Conservation (phyloP, 2,888 invertebrate species). For the Punctoribates punctum region DNA sequence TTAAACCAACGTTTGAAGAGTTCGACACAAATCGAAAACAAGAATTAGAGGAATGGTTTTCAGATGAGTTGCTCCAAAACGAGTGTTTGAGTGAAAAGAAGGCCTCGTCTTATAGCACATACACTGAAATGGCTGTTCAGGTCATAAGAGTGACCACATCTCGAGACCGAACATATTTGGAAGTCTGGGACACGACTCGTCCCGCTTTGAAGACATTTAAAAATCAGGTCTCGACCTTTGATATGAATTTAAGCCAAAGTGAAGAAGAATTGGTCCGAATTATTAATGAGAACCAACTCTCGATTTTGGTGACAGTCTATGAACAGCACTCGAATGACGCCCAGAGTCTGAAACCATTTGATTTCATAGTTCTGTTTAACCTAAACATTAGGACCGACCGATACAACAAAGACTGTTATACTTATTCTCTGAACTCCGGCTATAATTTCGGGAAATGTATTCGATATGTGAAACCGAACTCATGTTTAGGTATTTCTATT, state of each 20-base stretch:
- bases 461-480: constrained; percentile 6
- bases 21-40: constrained; percentile 8
- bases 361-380: constrained; percentile 36
- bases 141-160: neutral
- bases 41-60: constrained; percentile 28
- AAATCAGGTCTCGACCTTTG: neutral
- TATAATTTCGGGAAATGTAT: constrained; percentile 11
- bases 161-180: neutral
- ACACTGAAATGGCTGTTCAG: constrained; percentile 3
- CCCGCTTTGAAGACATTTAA: neutral
- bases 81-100: constrained; percentile 8
- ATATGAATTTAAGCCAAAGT: neutral
- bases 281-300: neutral
- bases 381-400: constrained; percentile 3
- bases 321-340: constrained; percentile 25
- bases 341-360: constrained; percentile 26
- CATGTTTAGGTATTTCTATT: constrained; percentile 24
- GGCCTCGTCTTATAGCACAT: neutral
- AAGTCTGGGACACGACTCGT: constrained; percentile 16
- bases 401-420: neutral
- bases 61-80: neutral
- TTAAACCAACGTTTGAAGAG: constrained; percentile 24
- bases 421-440: neutral
- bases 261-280: constrained; percentile 17
- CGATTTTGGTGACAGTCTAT: constrained; percentile 17